phyloP scores from a whole-genome alignment of 2,888 invertebrate genomes.

The Drosophila affinis region DNA sequence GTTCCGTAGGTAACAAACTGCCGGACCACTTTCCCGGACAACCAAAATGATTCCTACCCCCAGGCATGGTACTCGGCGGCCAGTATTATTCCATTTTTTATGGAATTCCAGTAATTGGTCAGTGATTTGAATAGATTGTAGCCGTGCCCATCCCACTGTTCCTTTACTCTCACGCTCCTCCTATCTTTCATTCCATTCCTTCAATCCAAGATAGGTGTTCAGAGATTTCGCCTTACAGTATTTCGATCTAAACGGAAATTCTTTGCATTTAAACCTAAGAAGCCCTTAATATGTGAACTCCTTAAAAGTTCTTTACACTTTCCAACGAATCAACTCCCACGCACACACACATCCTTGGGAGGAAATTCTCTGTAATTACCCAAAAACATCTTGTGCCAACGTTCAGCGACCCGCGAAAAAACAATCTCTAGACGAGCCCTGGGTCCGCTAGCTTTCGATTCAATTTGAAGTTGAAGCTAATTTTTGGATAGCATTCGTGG shows the following conservation, averaged over 20 bases:
- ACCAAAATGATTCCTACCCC: too few relatives aligned
- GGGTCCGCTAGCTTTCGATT: not conserved
- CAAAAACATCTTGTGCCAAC: conserved; percentile 23
- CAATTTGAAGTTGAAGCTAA: conserved; percentile 38
- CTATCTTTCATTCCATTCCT: not conserved
- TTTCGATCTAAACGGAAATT: not conserved
- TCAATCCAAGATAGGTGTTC: not conserved
- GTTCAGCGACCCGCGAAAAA: conserved; percentile 39
- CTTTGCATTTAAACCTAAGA: not conserved
- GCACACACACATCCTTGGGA: not conserved
- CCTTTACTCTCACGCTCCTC: not conserved
- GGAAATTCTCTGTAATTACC: conserved; percentile 28
- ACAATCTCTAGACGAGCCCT: conserved; percentile 12
- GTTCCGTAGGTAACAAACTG: too few relatives aligned
- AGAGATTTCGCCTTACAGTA: not conserved
- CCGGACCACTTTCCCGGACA: too few relatives aligned
- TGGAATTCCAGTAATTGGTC: too few relatives aligned
- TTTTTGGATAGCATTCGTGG: conserved; percentile 32
- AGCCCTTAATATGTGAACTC: not conserved
- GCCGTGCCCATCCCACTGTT: too few relatives aligned
- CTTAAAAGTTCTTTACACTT: conserved; percentile 20
- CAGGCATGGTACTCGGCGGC: too few relatives aligned
- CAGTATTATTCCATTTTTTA: too few relatives aligned
- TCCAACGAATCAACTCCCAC: not conserved
- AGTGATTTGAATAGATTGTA: too few relatives aligned